Conservation (phyloP, 2,888 invertebrate genomes). For the Acronicta psi region DNA sequence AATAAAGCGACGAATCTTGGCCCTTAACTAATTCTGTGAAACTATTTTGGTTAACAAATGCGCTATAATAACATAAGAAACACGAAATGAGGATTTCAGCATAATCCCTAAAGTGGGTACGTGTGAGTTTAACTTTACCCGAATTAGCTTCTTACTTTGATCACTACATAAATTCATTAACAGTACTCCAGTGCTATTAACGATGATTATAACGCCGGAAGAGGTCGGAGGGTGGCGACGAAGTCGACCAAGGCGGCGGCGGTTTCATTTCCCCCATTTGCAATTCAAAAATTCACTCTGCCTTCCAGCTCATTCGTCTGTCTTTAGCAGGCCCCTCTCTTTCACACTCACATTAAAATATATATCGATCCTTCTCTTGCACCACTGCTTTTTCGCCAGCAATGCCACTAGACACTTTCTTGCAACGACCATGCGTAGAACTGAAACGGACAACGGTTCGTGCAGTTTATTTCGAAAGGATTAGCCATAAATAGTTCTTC, state of each 20-base stretch:
- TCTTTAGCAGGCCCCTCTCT: constrained; percentile 64
- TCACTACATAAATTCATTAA: constrained; percentile 84
- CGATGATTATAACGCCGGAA: constrained; percentile 84
- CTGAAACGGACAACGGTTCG: constrained; percentile 68
- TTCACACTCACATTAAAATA: constrained; percentile 55
- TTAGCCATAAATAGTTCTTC: constrained; percentile 87
- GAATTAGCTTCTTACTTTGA: constrained; percentile 77
- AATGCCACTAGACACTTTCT: constrained; percentile 72
- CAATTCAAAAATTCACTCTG: constrained; percentile 86
- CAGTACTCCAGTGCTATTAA: constrained; percentile 83
- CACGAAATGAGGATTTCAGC: constrained; percentile 54
- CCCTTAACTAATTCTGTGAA: constrained; percentile 50
- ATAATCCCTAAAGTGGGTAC: constrained; percentile 31
- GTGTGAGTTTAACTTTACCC: constrained; percentile 42
- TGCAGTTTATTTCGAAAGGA: constrained; percentile 86
- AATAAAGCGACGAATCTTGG: constrained; percentile 40
- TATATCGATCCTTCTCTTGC: constrained; percentile 62
- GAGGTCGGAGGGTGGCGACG: constrained; percentile 70
- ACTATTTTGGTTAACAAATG: constrained; percentile 65
- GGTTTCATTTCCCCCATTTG: constrained; percentile 86
- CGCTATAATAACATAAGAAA: constrained; percentile 40
- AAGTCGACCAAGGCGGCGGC: constrained; percentile 71
- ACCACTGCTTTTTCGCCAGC: constrained; percentile 69
- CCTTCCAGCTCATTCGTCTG: constrained; percentile 68
- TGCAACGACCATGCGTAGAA: constrained; percentile 69